Base-by-base conservation (phyloP, 1,140 invertebrate genomes). In the Leptonema lineaticorne region DNA sequence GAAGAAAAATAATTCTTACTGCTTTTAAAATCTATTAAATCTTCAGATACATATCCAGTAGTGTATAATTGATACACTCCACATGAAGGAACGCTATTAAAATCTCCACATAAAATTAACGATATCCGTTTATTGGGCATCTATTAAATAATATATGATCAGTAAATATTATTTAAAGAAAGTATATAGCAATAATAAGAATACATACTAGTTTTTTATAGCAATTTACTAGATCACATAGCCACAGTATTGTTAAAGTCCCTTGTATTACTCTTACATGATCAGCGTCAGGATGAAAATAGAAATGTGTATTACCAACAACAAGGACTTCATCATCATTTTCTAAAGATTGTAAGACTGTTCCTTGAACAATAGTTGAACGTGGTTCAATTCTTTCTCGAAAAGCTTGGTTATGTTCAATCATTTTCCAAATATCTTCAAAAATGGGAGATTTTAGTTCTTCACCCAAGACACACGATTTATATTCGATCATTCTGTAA, bases 241-340 rank as follows among this genome's bases (percentile, higher is more conserved):
- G 75, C 78, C 86, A 90, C 18, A 77, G 78, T 37, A 89, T 82
- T 8, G 82, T 74, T 73, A 89, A 86, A 48, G 85, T 89, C 37
- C 84, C 86, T 83, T 93, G 91, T 29, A 97, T 76, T 2, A 97
- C 78, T 72, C 96, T 81, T 73, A 97, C 90, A 75, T 96, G 90
- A 81, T 93, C 89, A 6, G 93, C 90, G 78, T 92, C 87, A 1
- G 93, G 92, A 76, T 94, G 91, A 76, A 95, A 97, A 78, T 94
- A 97, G 16, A 97, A 84, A 84, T 98, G 96, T 0, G 93, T 96
- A 75, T 95, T 96, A 22, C 87, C 93, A 58, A 95, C 83, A 63
- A 95, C 76, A 29, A 95, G 65, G 60, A 87, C 79, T 74, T 89
- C 82, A 63, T 82, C 79, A 6, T 81, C 81, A 74, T 85, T 82